Base-by-base conservation (phyloP, 2,888 invertebrate genomes). In the Axea sp. region DNA sequence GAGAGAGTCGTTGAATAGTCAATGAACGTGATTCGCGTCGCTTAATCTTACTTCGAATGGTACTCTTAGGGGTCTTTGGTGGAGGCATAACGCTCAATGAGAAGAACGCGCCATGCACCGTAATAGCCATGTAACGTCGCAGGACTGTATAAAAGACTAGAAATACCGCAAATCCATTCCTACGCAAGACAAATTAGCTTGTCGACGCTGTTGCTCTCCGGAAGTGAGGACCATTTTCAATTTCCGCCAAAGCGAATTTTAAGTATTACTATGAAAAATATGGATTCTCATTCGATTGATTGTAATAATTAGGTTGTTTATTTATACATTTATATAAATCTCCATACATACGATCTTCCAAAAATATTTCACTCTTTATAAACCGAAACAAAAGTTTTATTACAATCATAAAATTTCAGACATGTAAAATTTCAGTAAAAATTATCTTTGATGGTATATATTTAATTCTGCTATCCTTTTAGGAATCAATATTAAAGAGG, bases 21-120 rank as follows among this genome's bases (percentile, higher is more conserved):
- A 80, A 80, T 78, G 80, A 76, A 75, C 72, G 76, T 64, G 72
- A 79, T 81, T 81, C 79, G 80, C 73, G 74, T 55, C 75, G 79
- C 76, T 65, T 79, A 79, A 81, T 83, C 79, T 79, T 65, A 59
- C 74, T 53, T 74, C 74, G 75, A 78, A 79, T 77, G 75, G 64
- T 47, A 53, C 67, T 74, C 77, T 76, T 62, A 69, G 69, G 73
- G 72, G 60, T 37, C 74, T 51, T 67, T 28, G 22, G 43, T 31
- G 31, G 41, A 59, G 17, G 31, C 49, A 31, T 68, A 64, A 68
- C 64, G 45, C 51, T 65, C 43, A 72, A 64, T 65, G 72, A 72
- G 51, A 60, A 60, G 69, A 45, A 69, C 62, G 55, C 51, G 59
- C 8, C 26, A 22, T 33, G 60, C 60, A 60, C 11, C 8, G 28